phyloP scores from a whole-genome alignment of 2,797 vertebrate species.

The Diplodus sargus region DNA sequence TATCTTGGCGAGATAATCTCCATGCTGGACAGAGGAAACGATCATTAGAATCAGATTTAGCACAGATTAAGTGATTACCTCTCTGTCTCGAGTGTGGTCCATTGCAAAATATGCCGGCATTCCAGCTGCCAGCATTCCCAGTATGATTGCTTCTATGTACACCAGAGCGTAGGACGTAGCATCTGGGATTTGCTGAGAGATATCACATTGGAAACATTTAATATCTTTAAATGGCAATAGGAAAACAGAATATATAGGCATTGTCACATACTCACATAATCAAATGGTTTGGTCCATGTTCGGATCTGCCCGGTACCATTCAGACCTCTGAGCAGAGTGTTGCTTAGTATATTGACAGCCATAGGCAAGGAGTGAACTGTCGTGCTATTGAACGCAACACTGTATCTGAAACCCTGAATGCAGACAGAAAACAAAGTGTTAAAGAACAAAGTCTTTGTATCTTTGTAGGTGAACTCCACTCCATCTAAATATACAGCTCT shows the following conservation, averaged over 20 bases:
- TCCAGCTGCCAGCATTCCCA: conserved; percentile 88
- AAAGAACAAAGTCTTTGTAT: background rate
- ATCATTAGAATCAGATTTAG: background rate
- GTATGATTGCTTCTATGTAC: conserved; percentile 85
- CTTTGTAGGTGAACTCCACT: background rate
- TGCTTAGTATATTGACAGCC: conserved; percentile 91
- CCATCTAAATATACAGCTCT: conserved; percentile 14
- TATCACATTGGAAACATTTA: background rate
- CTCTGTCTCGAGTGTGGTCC: conserved; percentile 85
- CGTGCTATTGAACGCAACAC: conserved; percentile 89
- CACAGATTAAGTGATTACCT: conserved; percentile 50
- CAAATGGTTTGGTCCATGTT: conserved; percentile 88
- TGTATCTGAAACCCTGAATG: conserved; percentile 87
- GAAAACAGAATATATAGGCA: background rate
- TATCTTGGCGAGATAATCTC: background rate
- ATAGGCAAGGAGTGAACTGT: conserved; percentile 91
- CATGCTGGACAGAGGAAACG: background rate
- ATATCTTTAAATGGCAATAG: background rate
- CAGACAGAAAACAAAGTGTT: background rate
- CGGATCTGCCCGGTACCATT: conserved; percentile 86
- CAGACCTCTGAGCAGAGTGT: conserved; percentile 85
- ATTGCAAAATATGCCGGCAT: conserved; percentile 92
- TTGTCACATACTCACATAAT: conserved; percentile 81
- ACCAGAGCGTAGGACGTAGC: conserved; percentile 80
- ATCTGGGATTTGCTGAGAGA: conserved; percentile 82